Conservation (phyloP, 2,113 vertebrate species). For the Lonchura striata region DNA sequence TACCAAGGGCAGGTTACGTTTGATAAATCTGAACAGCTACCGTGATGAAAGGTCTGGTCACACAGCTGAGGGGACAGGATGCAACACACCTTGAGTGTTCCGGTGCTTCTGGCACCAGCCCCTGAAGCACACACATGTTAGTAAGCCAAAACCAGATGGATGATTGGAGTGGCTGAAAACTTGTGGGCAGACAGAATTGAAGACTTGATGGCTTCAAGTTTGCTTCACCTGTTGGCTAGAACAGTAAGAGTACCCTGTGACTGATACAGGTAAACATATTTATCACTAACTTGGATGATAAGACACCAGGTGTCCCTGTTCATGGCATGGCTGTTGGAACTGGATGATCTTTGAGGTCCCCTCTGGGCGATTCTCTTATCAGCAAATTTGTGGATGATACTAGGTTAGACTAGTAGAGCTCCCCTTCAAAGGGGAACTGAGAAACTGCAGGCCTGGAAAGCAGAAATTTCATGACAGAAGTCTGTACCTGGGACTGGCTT, state of each 20-base stretch:
- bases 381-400: not conserved
- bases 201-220: not conserved
- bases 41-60: not conserved
- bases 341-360: not conserved
- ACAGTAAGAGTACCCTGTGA: not conserved
- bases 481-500: not conserved
- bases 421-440: not conserved
- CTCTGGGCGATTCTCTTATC: not conserved
- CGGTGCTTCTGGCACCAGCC: not conserved
- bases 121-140: fast-evolving
- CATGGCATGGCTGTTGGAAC: not conserved
- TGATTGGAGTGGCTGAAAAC: not conserved
- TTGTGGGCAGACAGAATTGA: not conserved
- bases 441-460: not conserved
- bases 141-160: not conserved
- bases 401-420: not conserved
- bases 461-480: not conserved
- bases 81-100: not conserved
- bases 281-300: not conserved
- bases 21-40: not conserved
- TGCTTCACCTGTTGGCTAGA: not conserved
- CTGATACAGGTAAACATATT: not conserved
- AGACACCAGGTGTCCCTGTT: not conserved
- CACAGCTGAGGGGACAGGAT: not conserved
- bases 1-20: not conserved